Evolutionary conservation across 2,797 vertebrate genomes (phyloP).

Genomic region (Sebastes iracundus): DNA sequence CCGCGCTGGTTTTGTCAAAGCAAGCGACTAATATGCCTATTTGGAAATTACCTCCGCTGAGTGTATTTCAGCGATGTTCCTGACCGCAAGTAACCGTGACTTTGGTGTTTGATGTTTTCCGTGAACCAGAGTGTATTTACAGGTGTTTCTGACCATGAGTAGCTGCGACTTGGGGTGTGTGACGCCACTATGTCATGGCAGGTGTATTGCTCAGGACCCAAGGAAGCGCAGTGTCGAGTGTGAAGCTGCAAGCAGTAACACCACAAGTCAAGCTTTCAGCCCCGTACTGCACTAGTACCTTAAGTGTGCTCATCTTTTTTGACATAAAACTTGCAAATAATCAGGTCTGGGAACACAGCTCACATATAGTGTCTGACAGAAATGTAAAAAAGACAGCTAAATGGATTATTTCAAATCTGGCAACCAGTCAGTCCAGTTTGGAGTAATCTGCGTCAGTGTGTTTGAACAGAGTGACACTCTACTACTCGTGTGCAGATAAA

Average conservation of each 20-base stretch:
- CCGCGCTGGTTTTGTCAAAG: neutral
- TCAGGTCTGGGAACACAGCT: neutral
- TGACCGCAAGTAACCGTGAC: neutral
- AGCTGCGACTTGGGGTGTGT: too few species aligned
- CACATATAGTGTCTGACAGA: neutral
- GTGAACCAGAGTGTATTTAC: neutral
- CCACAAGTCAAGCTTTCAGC: neutral
- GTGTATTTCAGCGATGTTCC: neutral
- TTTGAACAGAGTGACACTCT: conserved; percentile 14
- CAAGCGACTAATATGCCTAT: neutral
- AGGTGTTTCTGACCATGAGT: neutral
- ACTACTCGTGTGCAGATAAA: conserved; percentile 26
- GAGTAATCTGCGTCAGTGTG: conserved; percentile 24
- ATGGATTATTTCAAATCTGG: conserved; percentile 38
- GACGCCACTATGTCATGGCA: neutral
- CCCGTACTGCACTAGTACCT: neutral
- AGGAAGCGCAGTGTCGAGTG: neutral
- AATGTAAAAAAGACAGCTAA: neutral
- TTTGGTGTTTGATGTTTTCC: neutral
- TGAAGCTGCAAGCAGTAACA: neutral
- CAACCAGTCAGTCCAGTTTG: conserved; percentile 22
- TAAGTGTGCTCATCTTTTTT: neutral
- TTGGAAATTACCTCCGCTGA: neutral
- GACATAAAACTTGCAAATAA: neutral
- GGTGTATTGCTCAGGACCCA: neutral